Percentiles rank a stretch among this genome's conserved stretches.
phyloP scores from a whole-genome alignment of 2,113 vertebrate genomes.

The Silurus glanis region DNA sequence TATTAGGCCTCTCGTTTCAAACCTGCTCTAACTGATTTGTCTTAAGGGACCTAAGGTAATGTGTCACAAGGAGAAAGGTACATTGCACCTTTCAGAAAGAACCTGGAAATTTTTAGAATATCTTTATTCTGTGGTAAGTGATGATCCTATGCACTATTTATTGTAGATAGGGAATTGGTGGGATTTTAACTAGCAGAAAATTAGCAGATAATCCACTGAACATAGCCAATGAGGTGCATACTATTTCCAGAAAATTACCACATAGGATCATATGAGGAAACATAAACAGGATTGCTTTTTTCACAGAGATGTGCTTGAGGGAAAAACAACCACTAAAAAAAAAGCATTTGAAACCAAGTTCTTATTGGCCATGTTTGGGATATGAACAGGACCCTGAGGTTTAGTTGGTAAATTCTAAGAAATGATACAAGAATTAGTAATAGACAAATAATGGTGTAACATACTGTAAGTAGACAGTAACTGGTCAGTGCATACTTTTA shows the following conservation, averaged over 20 bases:
- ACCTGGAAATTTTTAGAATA: background rate
- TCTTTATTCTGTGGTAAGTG: background rate
- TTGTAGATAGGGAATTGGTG: background rate
- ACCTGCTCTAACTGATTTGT: background rate
- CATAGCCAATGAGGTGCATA: background rate
- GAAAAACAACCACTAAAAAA: background rate
- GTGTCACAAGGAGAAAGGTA: background rate
- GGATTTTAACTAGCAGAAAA: background rate
- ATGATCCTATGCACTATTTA: background rate
- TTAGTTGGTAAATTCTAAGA: background rate
- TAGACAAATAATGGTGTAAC: background rate
- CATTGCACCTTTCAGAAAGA: background rate
- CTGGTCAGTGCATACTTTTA: background rate
- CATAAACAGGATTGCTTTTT: background rate
- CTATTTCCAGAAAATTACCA: background rate
- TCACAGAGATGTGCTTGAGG: background rate
- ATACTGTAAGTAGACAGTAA: background rate
- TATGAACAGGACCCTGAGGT: background rate
- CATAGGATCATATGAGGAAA: background rate
- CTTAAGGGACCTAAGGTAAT: background rate
- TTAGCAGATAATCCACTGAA: background rate
- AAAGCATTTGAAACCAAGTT: background rate
- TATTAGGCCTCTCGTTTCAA: background rate
- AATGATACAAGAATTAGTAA: background rate
- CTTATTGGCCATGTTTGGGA: background rate